Base-by-base conservation (phyloP, 2,888 invertebrate species). In the Spisula solida region DNA sequence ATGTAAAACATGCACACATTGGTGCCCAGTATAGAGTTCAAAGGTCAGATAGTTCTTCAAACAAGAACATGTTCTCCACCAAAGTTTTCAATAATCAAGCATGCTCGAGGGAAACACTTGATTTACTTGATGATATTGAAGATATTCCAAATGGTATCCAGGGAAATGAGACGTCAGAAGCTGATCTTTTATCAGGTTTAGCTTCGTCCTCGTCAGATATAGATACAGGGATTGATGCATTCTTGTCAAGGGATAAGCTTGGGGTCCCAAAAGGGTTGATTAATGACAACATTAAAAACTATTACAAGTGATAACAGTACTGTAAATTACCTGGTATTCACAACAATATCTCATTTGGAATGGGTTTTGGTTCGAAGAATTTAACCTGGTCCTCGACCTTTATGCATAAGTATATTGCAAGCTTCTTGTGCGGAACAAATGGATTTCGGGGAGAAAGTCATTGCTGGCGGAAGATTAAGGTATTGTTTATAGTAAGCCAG, bases 41-140 rank as follows among this genome's bases (percentile, higher is more conserved):
- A n/a, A 16, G 0, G 0, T n/a, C 16, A 25, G 60, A 1, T 56
- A 31, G 47, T 83, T 25, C 29, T 14, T 75, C 47, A 51, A 14
- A 78, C 25, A 51, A 55, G 51, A 85, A 85, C 78, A 51, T 55
- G n/a, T 78, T 78, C 51, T 55, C 85, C 5, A 25, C 60, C 20
- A 79, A 85, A 25, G 31, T 80, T 41, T 25, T 18, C n/a, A 20
- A 80, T 41, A 80, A 85, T 80, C 83, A 75, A 75, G 83, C 87
- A 47, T 48, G 79, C 5, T 79, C 79, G 6, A 60, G 48, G 1
- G 87, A 56, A 5, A 82, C 79, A 25, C 78, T 87, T 70, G 83
- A 87, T 79, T 87, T 82, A 41, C 29, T 87, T 0, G 87, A 87
- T 83, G 87, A 87, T 34, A 60, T 87, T 87, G 51, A 25, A n/a